Evolutionary conservation across 1,140 invertebrate genomes (phyloP).

Genomic region (Nasonia longicornis): DNA sequence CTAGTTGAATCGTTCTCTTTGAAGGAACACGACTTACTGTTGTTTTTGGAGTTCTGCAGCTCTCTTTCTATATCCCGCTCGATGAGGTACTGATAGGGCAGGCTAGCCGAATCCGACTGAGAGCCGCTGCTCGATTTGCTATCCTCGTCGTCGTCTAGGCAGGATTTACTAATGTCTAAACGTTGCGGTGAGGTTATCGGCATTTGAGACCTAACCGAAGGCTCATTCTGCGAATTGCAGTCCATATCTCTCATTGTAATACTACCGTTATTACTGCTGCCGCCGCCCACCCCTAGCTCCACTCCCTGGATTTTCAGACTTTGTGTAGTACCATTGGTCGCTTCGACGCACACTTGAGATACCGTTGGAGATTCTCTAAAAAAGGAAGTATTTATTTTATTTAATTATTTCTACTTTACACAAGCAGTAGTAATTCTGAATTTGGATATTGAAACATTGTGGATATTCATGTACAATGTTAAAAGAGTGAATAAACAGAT

Average conservation of each 20-base stretch:
- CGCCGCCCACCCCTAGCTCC: neutral
- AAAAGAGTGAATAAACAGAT: too few relatives aligned
- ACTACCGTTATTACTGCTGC: neutral
- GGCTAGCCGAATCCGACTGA: slow-evolving; percentile 54
- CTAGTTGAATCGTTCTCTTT: slow-evolving; percentile 26
- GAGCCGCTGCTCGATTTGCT: slow-evolving; percentile 33
- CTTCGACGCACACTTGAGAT: neutral
- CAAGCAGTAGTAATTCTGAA: too few relatives aligned
- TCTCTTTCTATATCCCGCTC: slow-evolving; percentile 62
- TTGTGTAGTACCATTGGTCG: neutral
- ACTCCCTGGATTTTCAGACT: neutral
- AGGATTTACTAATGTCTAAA: neutral
- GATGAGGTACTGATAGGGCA: slow-evolving; percentile 63
- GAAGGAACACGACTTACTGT: neutral
- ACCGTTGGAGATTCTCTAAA: neutral
- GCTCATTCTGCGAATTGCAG: neutral
- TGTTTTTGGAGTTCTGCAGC: slow-evolving; percentile 50
- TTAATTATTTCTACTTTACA: too few relatives aligned
- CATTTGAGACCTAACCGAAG: neutral
- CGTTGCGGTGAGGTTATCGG: neutral
- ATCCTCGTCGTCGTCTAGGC: slow-evolving; percentile 19
- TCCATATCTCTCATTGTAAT: neutral
- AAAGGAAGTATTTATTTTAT: neutral
- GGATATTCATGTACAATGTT: too few relatives aligned
- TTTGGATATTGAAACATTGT: too few relatives aligned